Conservation (phyloP, 2,113 vertebrate species). For the Hemicordylus capensis region DNA sequence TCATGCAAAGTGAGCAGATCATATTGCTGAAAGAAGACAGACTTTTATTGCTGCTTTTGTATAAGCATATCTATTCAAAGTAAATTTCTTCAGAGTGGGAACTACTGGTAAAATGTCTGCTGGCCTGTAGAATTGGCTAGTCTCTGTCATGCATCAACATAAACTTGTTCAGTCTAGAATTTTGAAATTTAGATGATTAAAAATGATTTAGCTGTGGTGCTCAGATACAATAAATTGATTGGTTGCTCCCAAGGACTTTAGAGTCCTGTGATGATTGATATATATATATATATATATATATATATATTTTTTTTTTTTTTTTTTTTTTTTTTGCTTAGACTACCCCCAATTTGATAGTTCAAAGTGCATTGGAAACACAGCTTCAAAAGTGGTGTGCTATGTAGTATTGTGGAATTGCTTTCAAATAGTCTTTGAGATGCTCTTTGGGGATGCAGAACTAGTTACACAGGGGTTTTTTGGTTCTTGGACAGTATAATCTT, state of each 20-base stretch:
- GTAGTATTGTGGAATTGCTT: not conserved
- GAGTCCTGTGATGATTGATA: no score
- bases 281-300: no score
- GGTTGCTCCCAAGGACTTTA: no score
- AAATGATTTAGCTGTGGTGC: not conserved
- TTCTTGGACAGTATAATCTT: not conserved
- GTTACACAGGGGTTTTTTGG: not conserved
- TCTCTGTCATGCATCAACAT: not conserved
- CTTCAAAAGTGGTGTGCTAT: not conserved
- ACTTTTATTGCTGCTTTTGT: no score
- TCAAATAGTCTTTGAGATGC: not conserved
- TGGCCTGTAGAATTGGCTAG: not conserved
- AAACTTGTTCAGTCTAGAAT: not conserved
- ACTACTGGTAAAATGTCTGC: not conserved
- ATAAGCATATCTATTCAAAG: no score
- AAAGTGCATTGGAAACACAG: not conserved
- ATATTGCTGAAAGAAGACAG: no score
- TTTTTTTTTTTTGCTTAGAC: not conserved
- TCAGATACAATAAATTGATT: no score
- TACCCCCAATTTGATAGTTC: not conserved
- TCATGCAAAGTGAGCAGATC: no score
- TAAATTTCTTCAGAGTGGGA: not conserved
- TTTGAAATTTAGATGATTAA: not conserved
- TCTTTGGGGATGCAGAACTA: not conserved
- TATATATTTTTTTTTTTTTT: not conserved